Percentiles rank a stretch among this genome's conserved stretches.
These are phyloP conservation scores for Elgonia sp. DNA, from an alignment of 2,888 invertebrate genomes.

Conservation along the genomic window DNA sequence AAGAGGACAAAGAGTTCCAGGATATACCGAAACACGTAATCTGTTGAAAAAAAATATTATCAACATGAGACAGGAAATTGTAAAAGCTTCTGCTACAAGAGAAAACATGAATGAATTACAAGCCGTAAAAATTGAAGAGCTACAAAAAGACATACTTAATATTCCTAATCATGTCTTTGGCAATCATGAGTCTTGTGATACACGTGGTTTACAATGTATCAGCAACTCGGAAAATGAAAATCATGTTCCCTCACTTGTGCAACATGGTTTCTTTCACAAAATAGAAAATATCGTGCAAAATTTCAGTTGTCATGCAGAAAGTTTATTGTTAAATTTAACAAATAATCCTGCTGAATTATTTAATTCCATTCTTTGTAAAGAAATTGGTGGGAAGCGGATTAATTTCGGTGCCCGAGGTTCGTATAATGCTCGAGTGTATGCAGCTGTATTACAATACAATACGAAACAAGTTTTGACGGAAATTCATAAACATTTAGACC, in stretches of 20 bases:
- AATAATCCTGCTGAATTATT: slow-evolving; percentile 22
- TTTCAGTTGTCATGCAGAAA: slow-evolving; percentile 26
- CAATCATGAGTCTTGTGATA: slow-evolving; percentile 69
- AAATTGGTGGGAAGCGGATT: slow-evolving; percentile 25
- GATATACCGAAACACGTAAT: not conserved
- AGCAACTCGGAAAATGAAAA: not conserved
- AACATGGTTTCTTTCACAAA: slow-evolving; percentile 19
- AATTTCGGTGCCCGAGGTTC: slow-evolving; percentile 9
- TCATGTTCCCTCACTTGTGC: not conserved
- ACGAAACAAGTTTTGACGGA: not conserved
- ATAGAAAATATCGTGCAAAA: not conserved
- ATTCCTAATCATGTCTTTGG: slow-evolving; percentile 75
- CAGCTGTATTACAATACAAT: slow-evolving; percentile 34
- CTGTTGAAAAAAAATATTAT: not conserved
- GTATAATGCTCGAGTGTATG: slow-evolving; percentile 9
- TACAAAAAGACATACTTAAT: slow-evolving; percentile 71
- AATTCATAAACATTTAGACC: not conserved
- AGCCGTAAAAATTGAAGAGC: slow-evolving; percentile 7
- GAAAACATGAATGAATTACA: not conserved
- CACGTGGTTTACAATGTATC: not conserved
- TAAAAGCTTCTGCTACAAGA: not conserved
- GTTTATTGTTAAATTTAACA: slow-evolving; percentile 3
- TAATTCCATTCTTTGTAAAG: slow-evolving; percentile 23
- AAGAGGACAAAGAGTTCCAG: not conserved
- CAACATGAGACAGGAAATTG: slow-evolving; percentile 12